Base-by-base conservation (phyloP, 2,888 invertebrate species). In the Caenorhabditis becei region DNA sequence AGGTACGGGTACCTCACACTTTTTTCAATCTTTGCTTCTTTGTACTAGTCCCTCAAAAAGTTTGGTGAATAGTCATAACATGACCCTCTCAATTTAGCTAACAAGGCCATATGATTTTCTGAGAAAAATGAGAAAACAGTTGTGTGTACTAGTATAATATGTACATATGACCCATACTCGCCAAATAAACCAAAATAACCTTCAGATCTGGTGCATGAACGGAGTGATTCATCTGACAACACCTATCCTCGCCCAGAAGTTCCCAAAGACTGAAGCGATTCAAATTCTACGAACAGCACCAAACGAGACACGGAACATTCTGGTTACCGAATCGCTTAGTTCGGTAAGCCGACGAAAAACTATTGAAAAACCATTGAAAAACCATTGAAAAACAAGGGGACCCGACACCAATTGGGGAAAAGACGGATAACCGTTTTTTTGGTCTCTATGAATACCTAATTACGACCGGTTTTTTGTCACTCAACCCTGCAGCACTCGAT, bases 211-310 rank as follows among this genome's bases (percentile, higher is more conserved):
- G 53, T 85, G 87, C 23, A 82, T 65, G 66, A 81, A 78, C 59
- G 87, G 87, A 18, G 84, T 87, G 11, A 66, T 86, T 20, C 87
- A 87, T 54, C 58, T 79, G 2, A 80, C 86, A 35, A 70, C 85
- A n/a, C 85, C 85, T 14, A 66, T 72, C 28, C 66, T 83, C 20
- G 65, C 67, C 37, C 58, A 63, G 8, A 83, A 80, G 51, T 66
- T 84, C 69, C 79, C 82, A 0, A 78, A 78, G 20, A 72, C 71
- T 10, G 65, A 77, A n/a, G 74, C 82, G 37, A 70, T 87, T n/a
- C 83, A 87, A 4, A 84, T 86, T 51, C 61, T 87, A 37, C 72
- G 84, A 53, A 62, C 70, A 28, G 77, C 58, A 54, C 49, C 74
- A 5, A 62, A 82, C 35, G 77, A 85, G 24, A 85, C 85, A 14